Base-by-base conservation (phyloP, 2,888 invertebrate species). In the Meliscaeva auricollis region DNA sequence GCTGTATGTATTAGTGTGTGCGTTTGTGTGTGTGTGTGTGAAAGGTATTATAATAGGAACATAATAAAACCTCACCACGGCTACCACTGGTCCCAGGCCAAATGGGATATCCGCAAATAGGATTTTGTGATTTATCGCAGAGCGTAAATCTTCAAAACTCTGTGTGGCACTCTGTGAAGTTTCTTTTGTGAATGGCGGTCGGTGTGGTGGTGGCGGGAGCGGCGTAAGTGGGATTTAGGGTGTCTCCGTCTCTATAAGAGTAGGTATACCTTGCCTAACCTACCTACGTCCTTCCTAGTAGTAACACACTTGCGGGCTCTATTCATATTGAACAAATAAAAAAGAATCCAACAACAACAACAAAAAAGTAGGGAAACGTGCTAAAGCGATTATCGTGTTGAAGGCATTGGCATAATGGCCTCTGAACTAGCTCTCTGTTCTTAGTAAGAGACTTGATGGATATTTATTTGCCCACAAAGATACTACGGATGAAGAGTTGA, bases 51-150 rank as follows among this genome's bases (percentile, higher is more conserved):
- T 48, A 81, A 81, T 62, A 66, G 77, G 78, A 69, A 78, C 82
- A 83, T 78, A 83, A 83, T 83, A 83, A 78, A 78, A 78, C 50
- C 73, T 54, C 69, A 56, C 78, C 68, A 69, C 30, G 26, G 35
- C 32, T 72, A 76, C 48, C 38, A 62, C 62, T 52, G 26, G 46
- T 35, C 44, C 77, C 32, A 52, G 68, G 78, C 56, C 78, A 78
- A 78, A 78, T 83, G 82, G 78, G 82, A 83, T 78, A 69, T 83
- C 82, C 78, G 82, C 78, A 83, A 83, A 83, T 74, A 74, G 78
- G 78, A 83, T 83, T 83, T 74, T 62, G 54, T 83, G 82, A 83
- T 83, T 83, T 83, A 83, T 83, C 52, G 73, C 54, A 0, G n/a
- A 62, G 78, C 78, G 82, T 78, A 78, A 83, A 83, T 78, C 66